A percentile compares a stretch with the other conserved stretches of the same genome.
phyloP scores from a whole-genome alignment of 2,113 vertebrate species.

The Lycocorax pyrrhopterus region DNA sequence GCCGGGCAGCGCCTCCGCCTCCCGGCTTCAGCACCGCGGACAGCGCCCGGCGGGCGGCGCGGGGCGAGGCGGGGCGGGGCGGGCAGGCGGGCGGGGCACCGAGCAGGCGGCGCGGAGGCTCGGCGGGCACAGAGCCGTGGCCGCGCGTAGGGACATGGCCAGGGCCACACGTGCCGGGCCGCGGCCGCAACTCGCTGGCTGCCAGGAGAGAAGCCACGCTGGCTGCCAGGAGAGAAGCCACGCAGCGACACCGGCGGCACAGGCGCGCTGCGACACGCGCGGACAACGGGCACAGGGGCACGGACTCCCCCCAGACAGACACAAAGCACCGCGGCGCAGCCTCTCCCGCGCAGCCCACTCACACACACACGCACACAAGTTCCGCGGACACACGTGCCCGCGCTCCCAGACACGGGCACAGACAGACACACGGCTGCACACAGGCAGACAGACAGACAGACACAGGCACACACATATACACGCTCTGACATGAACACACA shows the following conservation, averaged over 20 bases:
- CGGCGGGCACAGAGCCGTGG: not conserved
- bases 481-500: not conserved
- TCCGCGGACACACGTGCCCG: no score
- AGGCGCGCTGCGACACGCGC: not conserved
- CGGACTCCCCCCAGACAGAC: no score
- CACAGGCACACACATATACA: not conserved
- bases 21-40: not conserved
- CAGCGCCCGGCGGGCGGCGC: not conserved
- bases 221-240: not conserved
- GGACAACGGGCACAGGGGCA: not conserved
- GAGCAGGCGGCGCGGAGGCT: fast-evolving
- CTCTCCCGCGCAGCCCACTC: not conserved
- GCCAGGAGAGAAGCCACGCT: not conserved
- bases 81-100: not conserved
- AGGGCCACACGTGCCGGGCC: no score
- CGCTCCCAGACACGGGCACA: not conserved
- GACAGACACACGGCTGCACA: not conserved
- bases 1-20: not conserved
- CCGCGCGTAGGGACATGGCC: not conserved
- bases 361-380: not conserved
- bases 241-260: not conserved
- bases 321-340: not conserved
- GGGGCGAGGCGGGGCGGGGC: not conserved
- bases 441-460: not conserved
- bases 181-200: not conserved